Evolutionary conservation across 2,888 invertebrate species (phyloP).

Genomic region (Apodemia duryi): DNA sequence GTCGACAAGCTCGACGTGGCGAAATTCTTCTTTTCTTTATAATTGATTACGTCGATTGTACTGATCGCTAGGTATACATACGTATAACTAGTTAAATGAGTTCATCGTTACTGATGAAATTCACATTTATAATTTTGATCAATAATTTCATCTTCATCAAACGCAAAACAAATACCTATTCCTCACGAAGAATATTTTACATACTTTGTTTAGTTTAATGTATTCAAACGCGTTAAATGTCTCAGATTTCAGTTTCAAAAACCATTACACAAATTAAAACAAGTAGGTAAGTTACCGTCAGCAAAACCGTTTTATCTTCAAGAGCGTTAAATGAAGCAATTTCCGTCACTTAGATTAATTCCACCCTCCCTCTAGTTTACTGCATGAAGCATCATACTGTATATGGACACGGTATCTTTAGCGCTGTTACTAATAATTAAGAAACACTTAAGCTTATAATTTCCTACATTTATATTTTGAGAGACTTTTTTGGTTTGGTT

Average conservation of each 20-base stretch:
- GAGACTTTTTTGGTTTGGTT: too few species aligned
- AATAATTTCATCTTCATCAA: too few species aligned
- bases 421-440: constrained; percentile 8
- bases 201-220: not conserved
- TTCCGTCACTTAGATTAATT: constrained; percentile 57
- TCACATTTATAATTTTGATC: too few species aligned
- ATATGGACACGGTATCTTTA: constrained; percentile 1
- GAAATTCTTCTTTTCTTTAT: too few species aligned
- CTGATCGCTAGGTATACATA: too few species aligned
- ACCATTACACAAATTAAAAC: constrained; percentile 3
- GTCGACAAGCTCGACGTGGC: too few species aligned
- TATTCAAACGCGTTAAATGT: not conserved
- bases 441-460: not conserved
- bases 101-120: too few species aligned
- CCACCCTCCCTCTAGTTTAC: constrained; percentile 33
- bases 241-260: not conserved
- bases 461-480: not conserved
- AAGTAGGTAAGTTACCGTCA: constrained; percentile 10
- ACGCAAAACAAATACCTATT: too few species aligned
- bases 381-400: constrained; percentile 25
- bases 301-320: constrained; percentile 44
- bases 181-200: not conserved
- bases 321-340: constrained; percentile 57
- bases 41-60: too few species aligned
- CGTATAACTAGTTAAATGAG: too few species aligned